Conservation (phyloP, 2,797 vertebrate species). For the Xerus rutilus region DNA sequence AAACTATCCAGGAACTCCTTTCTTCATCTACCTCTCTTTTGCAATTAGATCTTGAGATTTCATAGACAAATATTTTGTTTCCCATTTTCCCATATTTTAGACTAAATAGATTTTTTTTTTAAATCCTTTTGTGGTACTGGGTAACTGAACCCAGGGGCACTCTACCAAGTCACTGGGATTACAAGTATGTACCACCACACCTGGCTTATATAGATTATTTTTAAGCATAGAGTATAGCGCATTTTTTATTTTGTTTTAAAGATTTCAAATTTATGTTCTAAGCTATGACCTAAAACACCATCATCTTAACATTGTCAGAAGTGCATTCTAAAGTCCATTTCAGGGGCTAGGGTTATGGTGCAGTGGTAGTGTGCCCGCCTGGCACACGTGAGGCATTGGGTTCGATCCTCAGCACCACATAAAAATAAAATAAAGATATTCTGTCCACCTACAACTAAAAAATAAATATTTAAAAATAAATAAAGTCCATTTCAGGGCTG, state of each 20-base stretch:
- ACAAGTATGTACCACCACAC: no score
- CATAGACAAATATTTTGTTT: constrained; percentile 36
- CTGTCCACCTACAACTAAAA: no score
- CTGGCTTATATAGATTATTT: neutral
- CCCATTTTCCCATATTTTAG: constrained; percentile 44
- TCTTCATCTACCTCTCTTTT: neutral
- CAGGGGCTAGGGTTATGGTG: neutral
- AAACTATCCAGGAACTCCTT: neutral
- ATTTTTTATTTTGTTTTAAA: constrained; percentile 49
- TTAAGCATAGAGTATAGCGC: neutral
- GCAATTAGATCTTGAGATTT: constrained; percentile 29
- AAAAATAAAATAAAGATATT: no score
- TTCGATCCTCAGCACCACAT: no score
- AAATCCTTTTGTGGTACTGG: neutral
- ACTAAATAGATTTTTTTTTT: constrained; percentile 27
- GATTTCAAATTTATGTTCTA: constrained; percentile 51
- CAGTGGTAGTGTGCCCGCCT: no score
- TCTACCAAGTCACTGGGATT: no score
- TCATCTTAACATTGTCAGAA: constrained; percentile 13
- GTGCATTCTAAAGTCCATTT: constrained; percentile 28
- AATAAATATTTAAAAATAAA: no score
- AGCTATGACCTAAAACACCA: constrained; percentile 9
- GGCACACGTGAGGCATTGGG: no score
- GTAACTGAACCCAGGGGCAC: no score
- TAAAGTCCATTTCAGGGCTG: constrained; percentile 13